Evolutionary conservation across 1,140 invertebrate species (phyloP).

Genomic region (Acromyrmex heyeri): DNA sequence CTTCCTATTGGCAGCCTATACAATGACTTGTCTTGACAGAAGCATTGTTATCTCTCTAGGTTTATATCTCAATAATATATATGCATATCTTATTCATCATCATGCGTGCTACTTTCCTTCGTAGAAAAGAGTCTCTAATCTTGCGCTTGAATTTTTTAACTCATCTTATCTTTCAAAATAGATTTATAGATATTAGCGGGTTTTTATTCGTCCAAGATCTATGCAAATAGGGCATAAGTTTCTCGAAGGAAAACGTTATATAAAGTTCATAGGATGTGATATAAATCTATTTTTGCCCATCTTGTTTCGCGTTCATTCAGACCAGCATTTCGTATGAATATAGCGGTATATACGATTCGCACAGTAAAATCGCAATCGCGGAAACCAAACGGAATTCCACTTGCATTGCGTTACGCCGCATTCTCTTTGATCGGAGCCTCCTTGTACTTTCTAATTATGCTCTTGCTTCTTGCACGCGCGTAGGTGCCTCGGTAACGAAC

Average conservation of each 20-base stretch:
- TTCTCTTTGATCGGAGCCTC: constrained; percentile 73
- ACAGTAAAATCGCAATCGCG: constrained; percentile 55
- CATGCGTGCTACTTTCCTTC: neutral
- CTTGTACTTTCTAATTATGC: constrained; percentile 77
- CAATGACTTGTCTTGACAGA: neutral
- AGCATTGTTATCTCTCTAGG: neutral
- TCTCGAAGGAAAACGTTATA: neutral
- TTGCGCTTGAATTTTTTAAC: neutral
- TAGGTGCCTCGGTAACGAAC: constrained; percentile 64
- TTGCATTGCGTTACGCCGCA: constrained; percentile 75
- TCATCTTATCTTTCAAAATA: neutral
- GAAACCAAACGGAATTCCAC: constrained; percentile 77
- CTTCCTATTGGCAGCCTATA: neutral
- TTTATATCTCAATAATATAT: neutral
- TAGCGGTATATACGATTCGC: neutral
- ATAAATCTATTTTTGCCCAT: neutral
- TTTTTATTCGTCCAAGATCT: neutral
- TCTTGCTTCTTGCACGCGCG: constrained; percentile 67
- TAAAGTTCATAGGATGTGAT: neutral
- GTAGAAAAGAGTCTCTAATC: constrained; percentile 8
- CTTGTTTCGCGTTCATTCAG: neutral
- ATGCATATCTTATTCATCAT: neutral
- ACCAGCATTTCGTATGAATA: neutral
- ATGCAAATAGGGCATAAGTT: neutral
- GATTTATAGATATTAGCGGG: neutral